These are phyloP conservation scores for Marronus borbonicus DNA, from an alignment of 2,888 invertebrate genomes.

Conservation along the genomic window DNA sequence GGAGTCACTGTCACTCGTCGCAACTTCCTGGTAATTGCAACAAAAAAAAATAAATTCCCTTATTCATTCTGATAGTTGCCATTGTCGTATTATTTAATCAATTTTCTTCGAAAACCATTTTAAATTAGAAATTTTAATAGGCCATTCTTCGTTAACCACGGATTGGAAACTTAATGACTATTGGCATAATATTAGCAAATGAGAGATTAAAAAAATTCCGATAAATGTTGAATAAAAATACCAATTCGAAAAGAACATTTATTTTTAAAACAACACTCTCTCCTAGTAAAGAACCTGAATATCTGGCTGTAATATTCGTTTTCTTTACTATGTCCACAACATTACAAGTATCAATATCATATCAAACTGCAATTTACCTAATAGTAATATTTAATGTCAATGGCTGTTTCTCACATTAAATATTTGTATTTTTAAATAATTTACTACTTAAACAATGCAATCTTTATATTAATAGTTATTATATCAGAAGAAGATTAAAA, in stretches of 20 bases:
- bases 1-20: too few species aligned
- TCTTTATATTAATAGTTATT: neutral
- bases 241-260: neutral
- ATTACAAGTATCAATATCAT: neutral
- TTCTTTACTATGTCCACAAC: neutral
- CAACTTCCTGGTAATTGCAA: too few species aligned
- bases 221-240: neutral
- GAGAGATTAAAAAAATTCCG: too few species aligned
- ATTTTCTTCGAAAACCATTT: too few species aligned
- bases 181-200: too few species aligned
- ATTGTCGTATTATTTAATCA: too few species aligned
- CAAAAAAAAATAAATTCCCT: too few species aligned
- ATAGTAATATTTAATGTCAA: constrained; percentile 1
- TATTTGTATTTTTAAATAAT: neutral
- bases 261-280: neutral
- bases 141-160: too few species aligned
- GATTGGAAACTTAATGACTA: too few species aligned
- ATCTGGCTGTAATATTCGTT: constrained; percentile 11
- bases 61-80: too few species aligned
- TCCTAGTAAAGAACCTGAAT: neutral
- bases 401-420: constrained; percentile 21
- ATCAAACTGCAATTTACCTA: neutral
- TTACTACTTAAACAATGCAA: too few species aligned
- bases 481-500: neutral
- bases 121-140: too few species aligned